Evolutionary conservation across 2,113 vertebrate species (phyloP), one percentile per base, ranked within the genome.

Genomic region (Petroica traversi): DNA sequence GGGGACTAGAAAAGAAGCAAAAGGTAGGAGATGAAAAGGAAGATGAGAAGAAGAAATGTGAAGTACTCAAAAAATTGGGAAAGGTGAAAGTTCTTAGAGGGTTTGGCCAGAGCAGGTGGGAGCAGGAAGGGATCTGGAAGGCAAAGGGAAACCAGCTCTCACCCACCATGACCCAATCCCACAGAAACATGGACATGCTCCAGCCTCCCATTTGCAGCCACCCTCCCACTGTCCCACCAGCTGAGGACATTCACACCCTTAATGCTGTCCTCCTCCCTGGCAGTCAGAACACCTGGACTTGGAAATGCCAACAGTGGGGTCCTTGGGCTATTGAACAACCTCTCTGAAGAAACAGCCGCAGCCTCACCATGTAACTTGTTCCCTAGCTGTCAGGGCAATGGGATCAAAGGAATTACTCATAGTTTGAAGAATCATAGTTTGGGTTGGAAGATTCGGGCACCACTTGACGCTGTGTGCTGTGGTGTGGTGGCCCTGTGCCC

Each of bases 221-320:
- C 15, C 3, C 25, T 75, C 10, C 6, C 64, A 25, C 34, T 36
- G 45, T 48, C 16, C 55, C 2, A 1, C 3, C 45, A 38, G 72
- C 26, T 55, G 71, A 59, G 67, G 34, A 55, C 20, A 40, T 13
- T 38, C 19, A 38, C 19, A 48, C 73, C 49, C 75, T 10, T 22
- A 20, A 8, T 1, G 0, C 12, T 5, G 0, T 59, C 36, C 36
- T 81, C 48, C 51, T 57, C 24, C 1, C 0, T 24, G 22, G 46
- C 54, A 85, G 66, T 11, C 66, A 57, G 40, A 36, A 76, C 62
- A 64, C 23, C 3, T 8, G 28, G 36, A 33, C 11, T 48, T 78
- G n/a, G 17, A 52, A 68, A 85, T 61, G 52, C 31, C 52, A 90
- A 13, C 11, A 14, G 13, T 2, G 22, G 63, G 4, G 8, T 55